phyloP scores from a whole-genome alignment of 64 coral and sea anemone species.

The Stylophora pistillata region DNA sequence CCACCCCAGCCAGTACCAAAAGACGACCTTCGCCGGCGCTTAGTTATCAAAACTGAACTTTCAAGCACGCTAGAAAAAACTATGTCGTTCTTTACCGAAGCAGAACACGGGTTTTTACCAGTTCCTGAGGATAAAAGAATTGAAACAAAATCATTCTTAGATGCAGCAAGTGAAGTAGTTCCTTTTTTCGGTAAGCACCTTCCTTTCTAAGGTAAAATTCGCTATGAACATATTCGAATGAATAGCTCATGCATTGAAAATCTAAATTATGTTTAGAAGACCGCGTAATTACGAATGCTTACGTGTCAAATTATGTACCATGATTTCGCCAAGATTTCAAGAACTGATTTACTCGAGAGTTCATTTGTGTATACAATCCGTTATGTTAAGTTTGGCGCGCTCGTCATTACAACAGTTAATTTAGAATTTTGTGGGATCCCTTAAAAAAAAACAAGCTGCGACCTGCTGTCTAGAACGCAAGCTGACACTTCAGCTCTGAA shows the following conservation, averaged over 20 bases:
- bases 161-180: constrained; percentile 88
- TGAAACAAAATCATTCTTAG: constrained; percentile 87
- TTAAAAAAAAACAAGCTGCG: no score
- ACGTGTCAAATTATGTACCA: not conserved
- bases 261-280: not conserved
- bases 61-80: not conserved
- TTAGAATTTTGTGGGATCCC: not conserved
- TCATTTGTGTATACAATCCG: not conserved
- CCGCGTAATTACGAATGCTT: not conserved
- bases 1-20: not conserved
- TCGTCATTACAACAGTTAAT: not conserved
- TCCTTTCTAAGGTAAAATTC: not conserved
- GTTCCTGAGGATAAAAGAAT: constrained; percentile 89
- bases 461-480: no score
- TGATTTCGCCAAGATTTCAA: not conserved
- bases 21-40: not conserved
- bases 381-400: not conserved
- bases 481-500: no score
- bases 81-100: constrained; percentile 95
- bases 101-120: constrained; percentile 69
- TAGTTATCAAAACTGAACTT: not conserved
- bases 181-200: constrained; percentile 91
- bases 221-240: not conserved
- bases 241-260: not conserved
- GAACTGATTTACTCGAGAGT: not conserved